These are phyloP conservation scores for Phyto melanocephala DNA, from an alignment of 2,888 invertebrate species.

Conservation along the genomic window DNA sequence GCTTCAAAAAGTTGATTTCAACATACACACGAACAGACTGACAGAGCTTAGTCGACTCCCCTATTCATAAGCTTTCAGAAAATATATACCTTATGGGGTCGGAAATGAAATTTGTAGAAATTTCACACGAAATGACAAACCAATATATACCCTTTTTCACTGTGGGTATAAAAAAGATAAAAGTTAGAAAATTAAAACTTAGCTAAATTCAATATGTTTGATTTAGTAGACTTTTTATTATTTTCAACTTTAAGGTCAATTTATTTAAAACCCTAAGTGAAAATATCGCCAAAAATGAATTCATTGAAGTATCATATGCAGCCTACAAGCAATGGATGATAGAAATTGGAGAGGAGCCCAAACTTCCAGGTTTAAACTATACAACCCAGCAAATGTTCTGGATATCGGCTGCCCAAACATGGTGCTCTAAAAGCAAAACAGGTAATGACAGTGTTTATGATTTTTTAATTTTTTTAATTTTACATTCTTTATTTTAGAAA, in stretches of 20 bases:
- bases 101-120: no score
- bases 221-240: background rate
- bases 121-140: no score
- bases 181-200: no score
- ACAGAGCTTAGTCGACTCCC: no score
- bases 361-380: constrained; percentile 86
- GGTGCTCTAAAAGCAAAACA: constrained; percentile 90
- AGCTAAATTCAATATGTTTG: no score
- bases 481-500: constrained; percentile 78
- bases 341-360: constrained; percentile 83
- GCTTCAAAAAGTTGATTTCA: no score
- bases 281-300: constrained; percentile 97
- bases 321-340: constrained; percentile 88
- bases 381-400: constrained; percentile 88
- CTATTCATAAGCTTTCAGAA: no score
- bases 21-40: no score
- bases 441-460: constrained; percentile 69
- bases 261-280: constrained; percentile 96
- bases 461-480: background rate
- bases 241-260: constrained; percentile 83
- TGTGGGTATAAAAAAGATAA: no score
- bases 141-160: no score
- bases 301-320: constrained; percentile 92
- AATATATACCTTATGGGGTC: no score
- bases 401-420: constrained; percentile 91